A percentile compares a stretch with the other conserved stretches of the same genome.
Evolutionary conservation across 2,797 vertebrate species (phyloP).

Genomic region (Pagetopsis macropterus): DNA sequence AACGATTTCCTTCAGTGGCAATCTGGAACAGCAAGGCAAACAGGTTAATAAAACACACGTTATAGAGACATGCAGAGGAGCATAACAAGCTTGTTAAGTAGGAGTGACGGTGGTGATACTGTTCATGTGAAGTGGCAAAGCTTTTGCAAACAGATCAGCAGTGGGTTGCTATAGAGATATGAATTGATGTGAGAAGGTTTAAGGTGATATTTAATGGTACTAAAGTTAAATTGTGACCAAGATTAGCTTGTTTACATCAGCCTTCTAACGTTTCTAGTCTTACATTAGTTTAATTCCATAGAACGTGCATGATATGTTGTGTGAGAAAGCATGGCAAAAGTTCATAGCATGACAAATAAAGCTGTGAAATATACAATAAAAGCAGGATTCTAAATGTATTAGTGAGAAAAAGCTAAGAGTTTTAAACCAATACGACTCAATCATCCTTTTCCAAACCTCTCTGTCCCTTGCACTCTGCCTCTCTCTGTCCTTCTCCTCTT

Average conservation of each 20-base stretch:
- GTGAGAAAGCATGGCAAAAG: conserved; percentile 34
- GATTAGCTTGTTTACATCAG: conserved; percentile 39
- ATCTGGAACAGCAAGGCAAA: conserved; percentile 99
- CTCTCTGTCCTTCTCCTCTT: conserved; percentile 66
- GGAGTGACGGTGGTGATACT: conserved; percentile 28
- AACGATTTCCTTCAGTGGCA: conserved; percentile 80
- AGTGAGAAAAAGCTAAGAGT: conserved; percentile 16
- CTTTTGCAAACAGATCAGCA: conserved; percentile 47
- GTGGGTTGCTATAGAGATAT: conserved; percentile 15
- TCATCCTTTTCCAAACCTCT: conserved; percentile 84
- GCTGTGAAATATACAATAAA: conserved; percentile 16
- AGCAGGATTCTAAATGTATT: conserved; percentile 15
- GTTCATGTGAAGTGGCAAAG: conserved; percentile 39
- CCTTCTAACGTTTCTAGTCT: background rate
- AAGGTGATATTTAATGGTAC: conserved; percentile 4
- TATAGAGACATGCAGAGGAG: conserved; percentile 74
- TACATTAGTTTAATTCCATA: conserved; percentile 1
- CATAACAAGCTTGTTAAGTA: conserved; percentile 34
- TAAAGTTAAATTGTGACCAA: conserved; percentile 18
- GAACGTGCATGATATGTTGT: background rate
- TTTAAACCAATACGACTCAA: conserved; percentile 33
- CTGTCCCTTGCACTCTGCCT: conserved; percentile 75
- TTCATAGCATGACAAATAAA: conserved; percentile 34
- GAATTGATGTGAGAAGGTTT: conserved; percentile 6
- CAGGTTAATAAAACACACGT: conserved; percentile 91